phyloP scores from a whole-genome alignment of 2,113 vertebrate genomes.

The Poecile atricapillus region DNA sequence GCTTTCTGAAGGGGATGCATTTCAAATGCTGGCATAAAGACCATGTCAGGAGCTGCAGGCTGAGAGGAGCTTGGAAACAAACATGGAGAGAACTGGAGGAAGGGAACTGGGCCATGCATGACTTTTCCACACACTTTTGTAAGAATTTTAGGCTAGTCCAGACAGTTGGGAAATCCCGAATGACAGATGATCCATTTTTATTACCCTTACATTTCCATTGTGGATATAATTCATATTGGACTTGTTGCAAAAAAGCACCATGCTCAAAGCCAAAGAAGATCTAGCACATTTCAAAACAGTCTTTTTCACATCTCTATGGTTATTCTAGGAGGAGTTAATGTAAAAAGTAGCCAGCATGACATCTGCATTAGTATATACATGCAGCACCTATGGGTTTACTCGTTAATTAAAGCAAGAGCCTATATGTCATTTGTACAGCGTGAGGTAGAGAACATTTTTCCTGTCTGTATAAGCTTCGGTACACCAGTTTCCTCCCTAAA shows the following conservation, averaged over 20 bases:
- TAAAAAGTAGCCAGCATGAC: not conserved
- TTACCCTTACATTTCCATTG: not conserved
- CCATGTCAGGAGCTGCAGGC: not conserved
- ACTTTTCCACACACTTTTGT: not conserved
- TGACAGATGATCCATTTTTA: slow-evolving; percentile 8
- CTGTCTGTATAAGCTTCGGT: slow-evolving; percentile 27
- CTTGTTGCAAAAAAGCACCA: not conserved
- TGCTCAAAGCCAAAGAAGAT: not conserved
- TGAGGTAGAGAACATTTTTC: slow-evolving; percentile 42
- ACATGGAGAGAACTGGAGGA: not conserved
- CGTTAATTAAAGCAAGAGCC: slow-evolving; percentile 18
- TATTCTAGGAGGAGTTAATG: not conserved
- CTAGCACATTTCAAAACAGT: not conserved
- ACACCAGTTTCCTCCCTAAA: slow-evolving; percentile 46
- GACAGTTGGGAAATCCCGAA: not conserved
- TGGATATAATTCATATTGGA: not conserved
- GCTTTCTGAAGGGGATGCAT: not conserved
- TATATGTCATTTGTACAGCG: not conserved
- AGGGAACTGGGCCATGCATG: not conserved
- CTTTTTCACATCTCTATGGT: not conserved
- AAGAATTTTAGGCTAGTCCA: not conserved
- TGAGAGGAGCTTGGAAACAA: not conserved
- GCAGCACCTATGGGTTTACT: slow-evolving; percentile 1
- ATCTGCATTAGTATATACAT: not conserved
- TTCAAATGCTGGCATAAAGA: not conserved